A percentile compares a stretch with the other conserved stretches of the same genome.
These are phyloP conservation scores for Cacatua alba DNA, from an alignment of 2,113 vertebrate genomes.

Conservation along the genomic window DNA sequence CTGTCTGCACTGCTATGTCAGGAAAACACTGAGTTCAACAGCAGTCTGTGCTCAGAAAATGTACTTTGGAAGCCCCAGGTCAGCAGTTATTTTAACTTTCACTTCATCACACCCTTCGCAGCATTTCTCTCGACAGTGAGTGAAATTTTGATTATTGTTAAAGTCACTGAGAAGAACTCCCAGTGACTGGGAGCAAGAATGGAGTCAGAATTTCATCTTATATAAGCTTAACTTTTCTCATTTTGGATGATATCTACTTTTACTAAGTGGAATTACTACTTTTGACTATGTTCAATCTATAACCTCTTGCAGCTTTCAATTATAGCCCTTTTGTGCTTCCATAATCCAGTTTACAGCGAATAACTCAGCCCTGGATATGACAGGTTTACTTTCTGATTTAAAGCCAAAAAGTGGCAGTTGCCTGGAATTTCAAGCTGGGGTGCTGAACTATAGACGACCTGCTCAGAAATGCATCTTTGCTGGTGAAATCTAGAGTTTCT, in stretches of 20 bases:
- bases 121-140: not conserved
- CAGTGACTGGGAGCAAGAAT: not conserved
- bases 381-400: slow-evolving; percentile 23
- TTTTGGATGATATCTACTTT: slow-evolving; percentile 38
- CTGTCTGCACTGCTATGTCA: not conserved
- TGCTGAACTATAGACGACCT: not conserved
- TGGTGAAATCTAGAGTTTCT: not conserved
- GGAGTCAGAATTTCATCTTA: not conserved
- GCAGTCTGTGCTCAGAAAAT: not conserved
- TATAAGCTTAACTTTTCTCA: slow-evolving; percentile 31
- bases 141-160: slow-evolving; percentile 23
- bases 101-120: not conserved
- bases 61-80: not conserved
- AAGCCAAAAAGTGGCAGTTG: not conserved
- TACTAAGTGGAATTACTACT: slow-evolving; percentile 43
- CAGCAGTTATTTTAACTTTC: slow-evolving; percentile 25
- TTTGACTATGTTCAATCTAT: slow-evolving; percentile 38
- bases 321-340: not conserved
- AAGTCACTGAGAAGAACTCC: not conserved
- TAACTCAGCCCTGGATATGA: not conserved
- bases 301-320: slow-evolving; percentile 19
- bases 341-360: slow-evolving; percentile 28
- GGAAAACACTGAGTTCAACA: not conserved
- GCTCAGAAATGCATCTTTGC: not conserved
- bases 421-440: not conserved